Base-by-base conservation (phyloP, 2,888 invertebrate genomes). In the Agrotis clavis region DNA sequence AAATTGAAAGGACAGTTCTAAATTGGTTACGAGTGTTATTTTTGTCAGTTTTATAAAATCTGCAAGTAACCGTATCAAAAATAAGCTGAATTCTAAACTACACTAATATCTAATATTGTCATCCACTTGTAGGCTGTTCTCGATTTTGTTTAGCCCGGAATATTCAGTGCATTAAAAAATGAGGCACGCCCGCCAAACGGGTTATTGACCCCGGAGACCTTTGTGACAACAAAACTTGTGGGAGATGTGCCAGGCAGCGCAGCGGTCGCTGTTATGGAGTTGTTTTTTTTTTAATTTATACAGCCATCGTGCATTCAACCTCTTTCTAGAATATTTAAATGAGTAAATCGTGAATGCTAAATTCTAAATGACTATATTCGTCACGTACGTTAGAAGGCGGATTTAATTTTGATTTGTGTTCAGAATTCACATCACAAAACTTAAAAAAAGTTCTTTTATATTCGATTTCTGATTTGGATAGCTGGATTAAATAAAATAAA, bases 161-260 rank as follows among this genome's bases (percentile, higher is more conserved):
- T 87, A 86, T 88, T 83, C 88, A 86, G 84, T 92, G 92, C 92
- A 93, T 93, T 92, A 91, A 94, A 89, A 94, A 95, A 93, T 92
- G 92, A 91, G 92, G 91, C 94, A 89, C 92, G 94, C 93, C 94
- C 92, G 95, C 95, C 92, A 95, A 95, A 92, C 94, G 89, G 94
- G 93, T 93, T 92, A 90, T 91, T 91, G 94, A 94, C 93, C 94
- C 90, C 71, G 85, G 89, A 88, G 92, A 94, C 95, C 95, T 95
- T 94, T 94, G 95, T 95, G 91, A 95, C 95, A 94, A 95, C 95
- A 94, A 94, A 93, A 94, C 92, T 94, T 92, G 94, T 93, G 93
- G 92, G 94, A 93, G 94, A 95, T 93, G 93, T 90, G 88, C 90
- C 89, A 35, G 35, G 35, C 35, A 79, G 81, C 84, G 35, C 35